Base-by-base conservation (phyloP, 2,888 invertebrate species). In the Adelphocoris suturalis region DNA sequence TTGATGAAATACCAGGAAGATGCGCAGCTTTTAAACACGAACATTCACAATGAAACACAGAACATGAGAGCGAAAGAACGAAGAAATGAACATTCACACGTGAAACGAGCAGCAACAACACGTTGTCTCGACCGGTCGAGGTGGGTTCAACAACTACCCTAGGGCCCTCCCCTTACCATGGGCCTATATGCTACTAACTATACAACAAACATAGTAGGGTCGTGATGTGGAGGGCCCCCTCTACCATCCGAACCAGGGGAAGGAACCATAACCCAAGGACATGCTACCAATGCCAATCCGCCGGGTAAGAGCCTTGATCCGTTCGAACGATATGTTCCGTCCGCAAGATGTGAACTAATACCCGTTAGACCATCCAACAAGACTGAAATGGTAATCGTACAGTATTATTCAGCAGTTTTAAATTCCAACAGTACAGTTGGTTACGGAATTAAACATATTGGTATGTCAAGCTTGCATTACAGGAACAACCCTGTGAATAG, bases 191-290 rank as follows among this genome's bases (percentile, higher is more conserved):
- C 88, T 88, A 88, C 88, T 88, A 88, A 88, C 88, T 88, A 88
- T 88, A 88, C 76, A 78, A 88, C 88, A 88, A 88, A 88, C 88
- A 88, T 88, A 88, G 61, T 28, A 85, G 85, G 85, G 85, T n/a
- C 48, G 37, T 27, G 19, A 37, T 47, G 68, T 48, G 80, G 61
- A 46, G 47, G 89, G 82, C 52, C 76, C 52, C 55, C 87, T 55
- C 87, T 55, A 78, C 87, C 78, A 88, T 55, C 48, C 48, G 52
- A 37, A 76, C 87, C 78, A 14, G 87, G 78, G 78, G 87, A 88
- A 88, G 76, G 87, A 78, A 88, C 76, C 87, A 78, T 88, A 78
- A 85, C 85, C 61, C 85, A 85, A 85, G 85, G 85, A 85, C 85
- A 85, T 27, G 61, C 85, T 19, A 47, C 52, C 84, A 61, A 85